Percentiles rank a stretch among this genome's conserved stretches.
Conservation (phyloP, 2,113 vertebrate species). For the Phylloscopus trochilus region DNA sequence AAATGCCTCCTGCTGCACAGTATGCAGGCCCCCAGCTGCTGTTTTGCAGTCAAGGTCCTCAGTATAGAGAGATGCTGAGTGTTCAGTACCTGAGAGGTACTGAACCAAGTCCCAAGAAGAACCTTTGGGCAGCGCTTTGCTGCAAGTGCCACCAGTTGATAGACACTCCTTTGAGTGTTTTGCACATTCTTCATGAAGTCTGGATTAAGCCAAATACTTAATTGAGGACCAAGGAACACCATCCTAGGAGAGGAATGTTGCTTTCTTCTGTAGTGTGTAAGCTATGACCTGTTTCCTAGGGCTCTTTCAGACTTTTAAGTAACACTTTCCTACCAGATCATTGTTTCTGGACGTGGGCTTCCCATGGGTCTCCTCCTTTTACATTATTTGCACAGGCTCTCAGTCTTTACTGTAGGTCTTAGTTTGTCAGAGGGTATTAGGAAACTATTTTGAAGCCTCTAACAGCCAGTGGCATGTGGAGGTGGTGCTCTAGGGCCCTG, state of each 20-base stretch:
- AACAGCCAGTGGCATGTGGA: not conserved
- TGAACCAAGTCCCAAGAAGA: not conserved
- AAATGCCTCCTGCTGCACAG: not conserved
- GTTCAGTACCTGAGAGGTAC: no score
- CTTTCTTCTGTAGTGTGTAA: not conserved
- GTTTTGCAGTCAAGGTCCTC: not conserved
- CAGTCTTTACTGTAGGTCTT: not conserved
- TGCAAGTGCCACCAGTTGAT: not conserved
- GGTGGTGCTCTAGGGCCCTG: constrained; percentile 4
- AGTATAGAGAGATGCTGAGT: not conserved
- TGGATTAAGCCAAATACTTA: not conserved
- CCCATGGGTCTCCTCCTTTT: not conserved
- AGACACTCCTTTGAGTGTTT: not conserved
- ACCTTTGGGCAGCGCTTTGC: not conserved
- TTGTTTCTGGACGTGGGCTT: not conserved
- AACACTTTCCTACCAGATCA: not conserved
- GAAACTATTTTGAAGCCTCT: constrained; percentile 22
- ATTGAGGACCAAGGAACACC: not conserved
- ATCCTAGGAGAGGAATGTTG: not conserved
- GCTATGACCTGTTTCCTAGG: not conserved
- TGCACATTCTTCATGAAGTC: not conserved
- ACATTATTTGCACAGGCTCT: not conserved
- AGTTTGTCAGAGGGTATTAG: constrained; percentile 44
- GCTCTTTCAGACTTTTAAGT: not conserved
- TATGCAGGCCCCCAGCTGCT: not conserved